Conservation (phyloP, 2,888 invertebrate species). For the Belgica antarctica region DNA sequence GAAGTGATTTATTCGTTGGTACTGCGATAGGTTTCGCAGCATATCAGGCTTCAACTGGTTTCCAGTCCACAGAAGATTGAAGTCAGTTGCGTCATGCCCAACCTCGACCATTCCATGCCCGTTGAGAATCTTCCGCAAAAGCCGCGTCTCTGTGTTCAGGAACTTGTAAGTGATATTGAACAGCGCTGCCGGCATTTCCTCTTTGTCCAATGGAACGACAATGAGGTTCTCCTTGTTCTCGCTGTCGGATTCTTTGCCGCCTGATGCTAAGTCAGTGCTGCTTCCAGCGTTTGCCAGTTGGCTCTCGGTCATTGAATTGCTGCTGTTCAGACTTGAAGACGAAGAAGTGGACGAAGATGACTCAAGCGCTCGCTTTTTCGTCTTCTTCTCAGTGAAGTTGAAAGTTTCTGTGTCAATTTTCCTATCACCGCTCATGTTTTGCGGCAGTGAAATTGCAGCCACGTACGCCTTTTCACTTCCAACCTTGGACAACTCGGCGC, state of each 20-base stretch:
- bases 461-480: slow-evolving; percentile 29
- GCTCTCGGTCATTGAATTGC: slow-evolving; percentile 49
- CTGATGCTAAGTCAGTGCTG: neutral
- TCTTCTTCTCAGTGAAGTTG: slow-evolving; percentile 43
- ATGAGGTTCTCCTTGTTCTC: slow-evolving; percentile 40
- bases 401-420: slow-evolving; percentile 35
- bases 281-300: slow-evolving; percentile 16
- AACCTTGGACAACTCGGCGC: slow-evolving; percentile 20
- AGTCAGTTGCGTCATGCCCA: slow-evolving; percentile 67
- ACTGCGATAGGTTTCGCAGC: slow-evolving; percentile 73
- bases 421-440: slow-evolving; percentile 6
- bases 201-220: slow-evolving; percentile 47
- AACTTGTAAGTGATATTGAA: slow-evolving; percentile 77
- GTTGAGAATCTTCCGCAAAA: slow-evolving; percentile 70
- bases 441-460: slow-evolving; percentile 35
- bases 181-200: slow-evolving; percentile 64
- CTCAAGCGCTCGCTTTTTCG: slow-evolving; percentile 47
- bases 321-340: slow-evolving; percentile 47
- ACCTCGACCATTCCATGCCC: slow-evolving; percentile 76
- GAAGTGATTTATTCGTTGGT: slow-evolving; percentile 94
- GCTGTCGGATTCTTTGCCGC: slow-evolving; percentile 7
- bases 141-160: slow-evolving; percentile 77
- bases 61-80: slow-evolving; percentile 89
- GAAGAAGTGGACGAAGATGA: slow-evolving; percentile 48
- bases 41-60: slow-evolving; percentile 88